phyloP scores from a whole-genome alignment of 2,113 vertebrate genomes.

The human region GRCh38 chr3:181930001-181930500 shows the following conservation, averaged over 20 bases:
- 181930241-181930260: not conserved
- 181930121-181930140: not conserved
- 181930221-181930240: not conserved
- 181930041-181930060: not conserved
- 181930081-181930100: not conserved
- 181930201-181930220: not conserved
- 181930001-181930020: not conserved
- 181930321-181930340: not conserved
- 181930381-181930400: not conserved
- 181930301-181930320: not conserved
- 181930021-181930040: not conserved
- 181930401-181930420: not conserved
- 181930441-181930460: not conserved
- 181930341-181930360: not conserved
- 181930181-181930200: not conserved
- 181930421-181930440: not conserved
- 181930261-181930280: not conserved
- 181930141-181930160: not conserved
- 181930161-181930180: not conserved
- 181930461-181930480: not conserved
- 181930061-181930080: not conserved
- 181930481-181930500: not conserved
- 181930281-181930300: not conserved
- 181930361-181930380: not conserved
- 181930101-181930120: not conserved